Percentiles rank a stretch among this genome's conserved stretches.
Conservation (phyloP, 2,888 invertebrate species). For the Lochmaea capreae region DNA sequence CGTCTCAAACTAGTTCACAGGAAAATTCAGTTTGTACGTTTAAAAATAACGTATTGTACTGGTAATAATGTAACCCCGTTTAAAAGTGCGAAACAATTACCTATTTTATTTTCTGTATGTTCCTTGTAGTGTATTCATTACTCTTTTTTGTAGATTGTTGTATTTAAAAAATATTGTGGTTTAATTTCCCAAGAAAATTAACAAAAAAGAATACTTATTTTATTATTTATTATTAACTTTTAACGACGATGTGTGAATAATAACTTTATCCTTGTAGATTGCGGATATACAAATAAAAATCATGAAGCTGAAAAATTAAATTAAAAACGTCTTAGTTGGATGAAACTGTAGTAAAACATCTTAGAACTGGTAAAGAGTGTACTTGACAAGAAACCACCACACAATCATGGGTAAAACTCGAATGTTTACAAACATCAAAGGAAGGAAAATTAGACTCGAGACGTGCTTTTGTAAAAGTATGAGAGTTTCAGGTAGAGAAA, state of each 20-base stretch:
- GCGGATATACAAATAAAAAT: not conserved
- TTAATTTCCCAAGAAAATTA: too few species aligned
- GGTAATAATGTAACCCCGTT: not conserved
- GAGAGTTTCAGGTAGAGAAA: conserved; percentile 4
- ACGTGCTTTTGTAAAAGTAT: not conserved
- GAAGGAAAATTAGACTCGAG: conserved; percentile 9
- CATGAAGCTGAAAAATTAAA: not conserved
- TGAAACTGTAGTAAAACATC: conserved; percentile 5
- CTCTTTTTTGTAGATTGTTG: too few species aligned
- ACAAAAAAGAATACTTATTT: too few species aligned
- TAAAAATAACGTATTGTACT: not conserved
- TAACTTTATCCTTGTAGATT: too few species aligned
- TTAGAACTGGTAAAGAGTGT: conserved; percentile 20
- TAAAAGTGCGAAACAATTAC: too few species aligned
- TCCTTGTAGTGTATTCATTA: too few species aligned
- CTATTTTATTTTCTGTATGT: too few species aligned
- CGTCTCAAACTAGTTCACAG: not conserved
- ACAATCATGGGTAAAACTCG: not conserved
- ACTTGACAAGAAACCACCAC: conserved; percentile 19
- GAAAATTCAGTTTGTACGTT: not conserved
- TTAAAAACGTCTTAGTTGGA: conserved; percentile 2
- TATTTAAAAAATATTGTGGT: too few species aligned
- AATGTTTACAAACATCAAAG: conserved; percentile 27
- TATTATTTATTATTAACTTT: too few species aligned
- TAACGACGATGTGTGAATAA: too few species aligned